phyloP scores from a whole-genome alignment of 2,888 invertebrate genomes.

The Caenorhabditis virilis region DNA sequence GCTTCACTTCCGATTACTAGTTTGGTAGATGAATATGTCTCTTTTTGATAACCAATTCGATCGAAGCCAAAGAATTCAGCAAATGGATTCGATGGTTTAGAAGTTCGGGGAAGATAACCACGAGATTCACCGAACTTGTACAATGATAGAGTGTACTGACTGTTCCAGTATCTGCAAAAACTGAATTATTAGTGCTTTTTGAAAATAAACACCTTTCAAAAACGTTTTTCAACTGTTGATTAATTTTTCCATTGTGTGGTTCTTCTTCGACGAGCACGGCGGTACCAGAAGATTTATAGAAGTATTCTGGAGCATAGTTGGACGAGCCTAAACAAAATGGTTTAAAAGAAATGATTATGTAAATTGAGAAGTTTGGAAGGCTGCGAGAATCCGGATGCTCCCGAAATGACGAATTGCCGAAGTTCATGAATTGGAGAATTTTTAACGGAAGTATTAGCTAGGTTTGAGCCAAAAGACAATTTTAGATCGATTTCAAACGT shows the following conservation, averaged over 20 bases:
- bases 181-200: too few relatives aligned
- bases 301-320: conserved; percentile 40
- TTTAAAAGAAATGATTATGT: background rate
- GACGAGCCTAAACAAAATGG: conserved; percentile 23
- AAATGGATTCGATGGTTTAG: conserved; percentile 26
- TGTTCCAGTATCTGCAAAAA: conserved; percentile 36
- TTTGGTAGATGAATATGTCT: conserved; percentile 16
- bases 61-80: conserved; percentile 34
- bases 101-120: conserved; percentile 19
- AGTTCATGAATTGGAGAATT: too few relatives aligned
- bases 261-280: conserved; percentile 20
- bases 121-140: conserved; percentile 28
- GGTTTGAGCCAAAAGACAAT: too few relatives aligned
- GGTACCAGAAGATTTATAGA: conserved; percentile 33
- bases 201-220: conserved; percentile 30
- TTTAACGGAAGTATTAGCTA: too few relatives aligned
- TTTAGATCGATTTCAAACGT: too few relatives aligned
- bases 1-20: conserved; percentile 18
- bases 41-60: conserved; percentile 23
- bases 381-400: too few relatives aligned
- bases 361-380: background rate
- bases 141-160: conserved; percentile 13
- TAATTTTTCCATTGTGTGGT: conserved; percentile 16
- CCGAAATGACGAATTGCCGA: too few relatives aligned
- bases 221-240: conserved; percentile 19